Conservation (phyloP, 2,888 invertebrate genomes). For the Agrochola macilenta region DNA sequence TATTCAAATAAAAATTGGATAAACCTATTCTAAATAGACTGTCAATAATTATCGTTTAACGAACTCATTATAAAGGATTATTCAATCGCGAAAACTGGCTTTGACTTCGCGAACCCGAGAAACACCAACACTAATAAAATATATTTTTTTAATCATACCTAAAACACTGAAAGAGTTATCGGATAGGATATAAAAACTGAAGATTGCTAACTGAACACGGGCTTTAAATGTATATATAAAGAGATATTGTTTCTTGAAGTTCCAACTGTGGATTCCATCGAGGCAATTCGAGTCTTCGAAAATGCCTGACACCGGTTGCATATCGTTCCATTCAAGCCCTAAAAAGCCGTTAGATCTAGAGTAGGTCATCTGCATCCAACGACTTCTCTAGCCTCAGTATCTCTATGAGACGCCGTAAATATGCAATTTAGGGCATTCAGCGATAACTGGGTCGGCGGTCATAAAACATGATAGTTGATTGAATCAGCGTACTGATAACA, state of each 20-base stretch:
- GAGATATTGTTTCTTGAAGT: conserved; percentile 15
- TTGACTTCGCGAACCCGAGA: background rate
- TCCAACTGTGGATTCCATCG: conserved; percentile 18
- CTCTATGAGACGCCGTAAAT: conserved; percentile 42
- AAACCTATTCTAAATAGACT: conserved; percentile 1
- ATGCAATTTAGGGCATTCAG: conserved; percentile 42
- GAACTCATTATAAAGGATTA: background rate
- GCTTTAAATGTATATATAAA: background rate
- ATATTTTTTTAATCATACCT: background rate
- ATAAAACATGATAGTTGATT: conserved; percentile 49
- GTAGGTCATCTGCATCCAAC: conserved; percentile 38
- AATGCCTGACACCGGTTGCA: conserved; percentile 17
- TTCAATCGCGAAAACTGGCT: background rate
- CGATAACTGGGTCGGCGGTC: conserved; percentile 27
- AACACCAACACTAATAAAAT: background rate
- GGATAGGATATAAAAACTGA: background rate
- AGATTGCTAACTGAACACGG: too few species aligned
- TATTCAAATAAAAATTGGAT: background rate
- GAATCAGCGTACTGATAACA: conserved; percentile 18
- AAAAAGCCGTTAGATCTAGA: conserved; percentile 39
- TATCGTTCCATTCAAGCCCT: conserved; percentile 8
- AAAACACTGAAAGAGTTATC: background rate
- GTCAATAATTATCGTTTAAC: background rate
- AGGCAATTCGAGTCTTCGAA: background rate
- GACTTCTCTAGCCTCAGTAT: conserved; percentile 21